Conservation (phyloP, 2,113 vertebrate species). For the Etheostoma cragini region DNA sequence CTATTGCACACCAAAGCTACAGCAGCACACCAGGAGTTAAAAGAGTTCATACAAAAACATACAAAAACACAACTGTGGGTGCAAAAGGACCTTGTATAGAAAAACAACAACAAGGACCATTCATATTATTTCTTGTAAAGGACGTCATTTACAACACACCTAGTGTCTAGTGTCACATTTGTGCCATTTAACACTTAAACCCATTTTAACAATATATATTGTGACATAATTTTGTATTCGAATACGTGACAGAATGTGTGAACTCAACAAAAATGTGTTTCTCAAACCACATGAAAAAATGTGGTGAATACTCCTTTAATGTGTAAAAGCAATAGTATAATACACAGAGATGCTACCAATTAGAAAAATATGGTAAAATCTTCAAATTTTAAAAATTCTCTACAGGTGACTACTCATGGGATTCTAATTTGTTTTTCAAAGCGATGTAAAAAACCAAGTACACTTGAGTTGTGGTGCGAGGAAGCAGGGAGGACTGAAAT, state of each 20-base stretch:
- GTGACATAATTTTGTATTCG: neutral
- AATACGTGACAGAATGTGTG: neutral
- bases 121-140: slow-evolving; percentile 7
- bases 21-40: slow-evolving; percentile 34
- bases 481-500: slow-evolving; percentile 43
- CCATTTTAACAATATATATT: neutral
- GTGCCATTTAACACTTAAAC: neutral
- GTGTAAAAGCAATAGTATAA: slow-evolving; percentile 16
- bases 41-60: slow-evolving; percentile 49
- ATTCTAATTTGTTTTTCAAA: neutral
- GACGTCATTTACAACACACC: slow-evolving; percentile 19
- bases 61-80: slow-evolving; percentile 51
- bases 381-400: slow-evolving; percentile 37
- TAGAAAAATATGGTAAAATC: slow-evolving; percentile 24
- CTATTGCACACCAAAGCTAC: slow-evolving; percentile 32
- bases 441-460: slow-evolving; percentile 52
- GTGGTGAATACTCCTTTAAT: neutral
- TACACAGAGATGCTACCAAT: slow-evolving; percentile 4
- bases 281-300: slow-evolving; percentile 4
- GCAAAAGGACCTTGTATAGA: slow-evolving; percentile 25
- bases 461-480: slow-evolving; percentile 47
- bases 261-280: slow-evolving; percentile 14
- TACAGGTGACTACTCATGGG: slow-evolving; percentile 21
- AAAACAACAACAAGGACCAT: neutral
- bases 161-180: slow-evolving; percentile 10